Conservation (phyloP, 1,140 invertebrate species). For the Drosophila bocqueti region DNA sequence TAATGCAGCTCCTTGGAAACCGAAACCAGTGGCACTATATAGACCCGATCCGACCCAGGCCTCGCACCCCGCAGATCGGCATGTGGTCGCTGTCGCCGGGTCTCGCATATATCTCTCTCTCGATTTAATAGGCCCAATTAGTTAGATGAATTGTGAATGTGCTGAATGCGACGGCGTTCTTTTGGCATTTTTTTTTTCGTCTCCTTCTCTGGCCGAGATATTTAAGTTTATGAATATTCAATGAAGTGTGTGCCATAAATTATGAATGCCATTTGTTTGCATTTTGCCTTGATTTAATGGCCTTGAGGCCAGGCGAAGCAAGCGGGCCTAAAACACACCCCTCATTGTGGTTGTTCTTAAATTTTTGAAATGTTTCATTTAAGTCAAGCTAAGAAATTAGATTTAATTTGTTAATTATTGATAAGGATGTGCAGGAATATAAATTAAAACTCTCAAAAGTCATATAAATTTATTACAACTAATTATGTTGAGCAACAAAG, state of each 20-base stretch:
- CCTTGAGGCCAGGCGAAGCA: constrained; percentile 33
- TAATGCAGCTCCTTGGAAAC: constrained; percentile 76
- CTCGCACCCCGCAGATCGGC: constrained; percentile 13
- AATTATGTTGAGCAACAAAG: too few species aligned
- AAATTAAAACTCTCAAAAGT: neutral
- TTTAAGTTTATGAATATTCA: constrained; percentile 84
- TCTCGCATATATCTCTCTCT: constrained; percentile 46
- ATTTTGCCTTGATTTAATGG: constrained; percentile 68
- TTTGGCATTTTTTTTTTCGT: constrained; percentile 17
- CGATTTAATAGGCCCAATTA: constrained; percentile 80
- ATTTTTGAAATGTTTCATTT: neutral
- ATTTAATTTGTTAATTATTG: neutral
- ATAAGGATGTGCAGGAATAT: too few species aligned
- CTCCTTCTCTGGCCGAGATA: constrained; percentile 58
- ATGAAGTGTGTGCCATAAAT: constrained; percentile 81
- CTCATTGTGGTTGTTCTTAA: constrained; percentile 8
- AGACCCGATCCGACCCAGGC: neutral
- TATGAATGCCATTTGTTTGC: constrained; percentile 80
- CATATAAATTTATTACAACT: neutral
- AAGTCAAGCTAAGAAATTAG: neutral
- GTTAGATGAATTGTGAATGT: constrained; percentile 76
- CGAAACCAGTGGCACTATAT: constrained; percentile 47
- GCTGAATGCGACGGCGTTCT: constrained; percentile 39
- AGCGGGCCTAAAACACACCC: constrained; percentile 8
- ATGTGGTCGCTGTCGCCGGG: constrained; percentile 58